Percentiles rank a stretch among this genome's conserved stretches.
These are phyloP conservation scores for Zalophus californianus DNA, from an alignment of 2,797 vertebrate genomes.

Conservation along the genomic window DNA sequence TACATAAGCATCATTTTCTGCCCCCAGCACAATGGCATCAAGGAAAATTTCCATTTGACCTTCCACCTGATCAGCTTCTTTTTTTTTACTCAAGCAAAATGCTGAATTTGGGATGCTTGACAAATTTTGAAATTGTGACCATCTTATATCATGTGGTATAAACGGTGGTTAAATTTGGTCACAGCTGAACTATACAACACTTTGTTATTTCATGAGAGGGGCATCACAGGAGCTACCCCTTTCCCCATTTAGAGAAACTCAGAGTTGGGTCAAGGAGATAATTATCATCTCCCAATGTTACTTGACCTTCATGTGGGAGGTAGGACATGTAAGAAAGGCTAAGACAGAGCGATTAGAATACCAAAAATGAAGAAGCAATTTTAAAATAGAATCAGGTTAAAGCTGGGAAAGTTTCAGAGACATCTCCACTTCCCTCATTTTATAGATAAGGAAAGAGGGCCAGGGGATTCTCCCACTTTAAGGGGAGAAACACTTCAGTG, in stretches of 20 bases:
- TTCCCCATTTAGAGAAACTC: neutral
- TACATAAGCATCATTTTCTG: neutral
- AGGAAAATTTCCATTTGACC: slow-evolving; percentile 24
- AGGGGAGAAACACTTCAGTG: neutral
- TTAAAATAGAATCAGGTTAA: slow-evolving; percentile 25
- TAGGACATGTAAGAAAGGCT: neutral
- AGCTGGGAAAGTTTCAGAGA: neutral
- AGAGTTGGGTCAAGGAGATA: neutral
- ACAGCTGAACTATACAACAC: neutral
- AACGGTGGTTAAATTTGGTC: neutral
- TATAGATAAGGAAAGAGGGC: neutral
- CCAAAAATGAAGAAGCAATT: neutral
- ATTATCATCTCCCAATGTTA: neutral
- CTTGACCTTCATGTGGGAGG: neutral
- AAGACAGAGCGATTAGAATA: neutral
- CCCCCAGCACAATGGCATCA: neutral
- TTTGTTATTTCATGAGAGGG: neutral
- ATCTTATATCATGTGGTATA: neutral
- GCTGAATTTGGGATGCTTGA: slow-evolving; percentile 4
- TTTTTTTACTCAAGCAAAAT: neutral
- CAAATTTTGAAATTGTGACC: slow-evolving; percentile 18
- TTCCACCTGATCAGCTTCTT: neutral
- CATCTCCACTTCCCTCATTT: neutral
- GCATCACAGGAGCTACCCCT: no score
- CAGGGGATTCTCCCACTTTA: neutral